Conservation (phyloP, 2,113 vertebrate genomes). For the Copsychus sechellarum region DNA sequence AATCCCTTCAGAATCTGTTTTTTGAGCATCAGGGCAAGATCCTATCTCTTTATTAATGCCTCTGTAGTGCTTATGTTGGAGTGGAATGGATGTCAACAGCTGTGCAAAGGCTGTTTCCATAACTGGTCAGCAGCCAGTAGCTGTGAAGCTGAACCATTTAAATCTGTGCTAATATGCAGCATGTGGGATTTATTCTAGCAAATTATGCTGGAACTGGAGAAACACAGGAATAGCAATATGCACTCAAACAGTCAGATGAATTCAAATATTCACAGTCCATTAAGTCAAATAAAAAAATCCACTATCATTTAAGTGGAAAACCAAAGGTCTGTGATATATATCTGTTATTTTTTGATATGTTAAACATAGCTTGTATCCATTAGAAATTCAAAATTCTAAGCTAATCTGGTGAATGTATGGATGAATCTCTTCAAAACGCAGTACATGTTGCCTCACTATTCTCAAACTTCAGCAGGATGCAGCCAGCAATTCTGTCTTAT, state of each 20-base stretch:
- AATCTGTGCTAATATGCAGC: neutral
- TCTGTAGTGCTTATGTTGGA: neutral
- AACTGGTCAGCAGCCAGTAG: rapidly evolving
- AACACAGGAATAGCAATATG: neutral
- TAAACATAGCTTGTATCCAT: neutral
- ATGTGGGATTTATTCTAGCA: neutral
- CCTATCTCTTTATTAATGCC: neutral
- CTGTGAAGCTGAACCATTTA: neutral
- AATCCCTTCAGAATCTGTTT: conserved; percentile 36
- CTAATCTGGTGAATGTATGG: neutral
- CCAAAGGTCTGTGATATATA: neutral
- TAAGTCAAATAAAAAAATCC: neutral
- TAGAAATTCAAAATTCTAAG: neutral
- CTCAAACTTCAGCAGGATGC: neutral
- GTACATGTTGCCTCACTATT: neutral
- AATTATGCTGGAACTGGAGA: neutral
- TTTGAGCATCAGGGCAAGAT: neutral
- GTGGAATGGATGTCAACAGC: neutral
- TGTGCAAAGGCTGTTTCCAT: neutral
- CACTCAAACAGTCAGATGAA: neutral
- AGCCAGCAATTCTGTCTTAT: neutral
- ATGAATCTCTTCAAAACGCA: neutral
- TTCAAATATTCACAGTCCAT: neutral
- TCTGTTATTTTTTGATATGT: neutral
- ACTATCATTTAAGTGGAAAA: neutral